A percentile compares a stretch with the other conserved stretches of the same genome.
phyloP scores from a whole-genome alignment of 2,113 vertebrate genomes.

The Dipodomys ordii region DNA sequence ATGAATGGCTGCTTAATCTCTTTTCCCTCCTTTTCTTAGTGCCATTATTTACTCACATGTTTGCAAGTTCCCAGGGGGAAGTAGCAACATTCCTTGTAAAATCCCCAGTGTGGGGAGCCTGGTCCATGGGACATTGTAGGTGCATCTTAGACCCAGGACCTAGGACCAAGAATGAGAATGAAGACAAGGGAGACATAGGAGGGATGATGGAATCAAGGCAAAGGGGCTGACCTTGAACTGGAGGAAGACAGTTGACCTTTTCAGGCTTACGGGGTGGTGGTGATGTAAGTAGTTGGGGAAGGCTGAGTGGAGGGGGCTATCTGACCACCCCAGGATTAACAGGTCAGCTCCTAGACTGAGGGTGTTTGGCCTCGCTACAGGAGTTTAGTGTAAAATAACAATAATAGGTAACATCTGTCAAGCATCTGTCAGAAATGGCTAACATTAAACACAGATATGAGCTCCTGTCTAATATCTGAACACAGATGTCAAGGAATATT shows the following conservation, averaged over 20 bases:
- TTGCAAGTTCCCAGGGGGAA: neutral
- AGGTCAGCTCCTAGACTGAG: neutral
- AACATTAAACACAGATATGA: neutral
- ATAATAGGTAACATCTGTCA: neutral
- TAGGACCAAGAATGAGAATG: neutral
- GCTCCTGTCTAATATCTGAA: neutral
- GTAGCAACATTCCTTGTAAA: neutral
- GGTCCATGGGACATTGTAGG: neutral
- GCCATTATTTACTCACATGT: neutral
- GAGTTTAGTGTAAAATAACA: neutral
- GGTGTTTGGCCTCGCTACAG: neutral
- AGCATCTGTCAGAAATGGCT: neutral
- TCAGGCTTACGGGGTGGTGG: neutral
- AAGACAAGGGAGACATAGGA: neutral
- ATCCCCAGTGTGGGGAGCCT: no score
- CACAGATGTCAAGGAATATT: neutral
- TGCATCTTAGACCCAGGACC: neutral
- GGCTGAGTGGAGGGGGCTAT: neutral
- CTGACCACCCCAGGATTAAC: no score
- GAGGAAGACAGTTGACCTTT: neutral
- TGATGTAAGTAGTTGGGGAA: neutral
- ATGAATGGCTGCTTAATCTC: rapidly evolving
- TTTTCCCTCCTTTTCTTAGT: neutral
- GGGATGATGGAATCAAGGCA: neutral
- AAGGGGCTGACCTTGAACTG: neutral